Base-by-base conservation (phyloP, 2,888 invertebrate genomes). In the Leucophora obtusa region DNA sequence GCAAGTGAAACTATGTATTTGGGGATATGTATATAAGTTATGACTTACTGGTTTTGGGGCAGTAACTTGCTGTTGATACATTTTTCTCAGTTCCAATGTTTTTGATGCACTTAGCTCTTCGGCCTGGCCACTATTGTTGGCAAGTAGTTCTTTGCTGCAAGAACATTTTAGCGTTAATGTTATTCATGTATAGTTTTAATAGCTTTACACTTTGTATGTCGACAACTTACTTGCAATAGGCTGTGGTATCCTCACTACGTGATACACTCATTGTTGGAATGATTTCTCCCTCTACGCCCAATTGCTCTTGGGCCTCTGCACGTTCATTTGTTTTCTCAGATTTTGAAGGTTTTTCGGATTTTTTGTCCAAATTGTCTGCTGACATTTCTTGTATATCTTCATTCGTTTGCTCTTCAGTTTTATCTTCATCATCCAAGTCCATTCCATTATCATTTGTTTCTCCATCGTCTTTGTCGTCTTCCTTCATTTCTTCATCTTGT, bases 271-370 rank as follows among this genome's bases (percentile, higher is more conserved):
- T 87, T 0, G 97, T 97, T 68, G 91, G 87, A 0, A 95, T 92
- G 0, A 91, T 88, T 28, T 96, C 96, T 0, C 97, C 97, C 83
- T 96, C 96, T 1, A 96, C 91, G 84, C 94, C 93, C 33, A 94
- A 89, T 83, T 91, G 88, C 62, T 91, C 88, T 74, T 85, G 76
- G 0, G 83, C 83, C 28, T 87, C 86, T 11, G 92, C 91, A 0
- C 92, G 91, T 86, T 91, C 91, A 86, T 92, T 91, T 84, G 88
- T 79, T 87, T 91, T 84, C 84, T 91, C 89, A 9, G 86, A 89
- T 83, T 87, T 90, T 56, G 86, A 88, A 63, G 88, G 86, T 33
- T 90, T 88, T 1, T 89, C 87, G 0, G 87, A 87, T 66, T 89
- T 89, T 68, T 86, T 91, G 82, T 86, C 92, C 79, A 89, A 79